These are phyloP conservation scores for Magallana ariakensis DNA, from an alignment of 1,140 invertebrate species.

Conservation along the genomic window DNA sequence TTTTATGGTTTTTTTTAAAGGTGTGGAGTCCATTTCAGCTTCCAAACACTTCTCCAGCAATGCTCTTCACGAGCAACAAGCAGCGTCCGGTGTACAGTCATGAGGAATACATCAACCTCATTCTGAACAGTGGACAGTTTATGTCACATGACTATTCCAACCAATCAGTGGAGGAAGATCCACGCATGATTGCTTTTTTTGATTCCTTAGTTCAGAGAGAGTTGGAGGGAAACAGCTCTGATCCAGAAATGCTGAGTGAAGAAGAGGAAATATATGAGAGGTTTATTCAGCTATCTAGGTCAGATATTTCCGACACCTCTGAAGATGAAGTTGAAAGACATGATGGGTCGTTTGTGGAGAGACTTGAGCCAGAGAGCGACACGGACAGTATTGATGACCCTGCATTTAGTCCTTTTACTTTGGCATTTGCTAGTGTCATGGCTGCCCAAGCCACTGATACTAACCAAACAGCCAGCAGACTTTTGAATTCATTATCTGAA, in stretches of 20 bases:
- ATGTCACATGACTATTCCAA: slow-evolving; percentile 84
- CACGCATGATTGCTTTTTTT: slow-evolving; percentile 97
- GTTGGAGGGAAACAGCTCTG: slow-evolving; percentile 84
- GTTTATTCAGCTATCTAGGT: slow-evolving; percentile 66
- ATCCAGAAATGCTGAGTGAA: slow-evolving; percentile 67
- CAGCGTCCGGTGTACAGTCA: slow-evolving; percentile 90
- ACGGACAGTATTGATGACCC: slow-evolving; percentile 50
- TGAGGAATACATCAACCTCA: slow-evolving; percentile 91
- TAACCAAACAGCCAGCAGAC: slow-evolving; percentile 32
- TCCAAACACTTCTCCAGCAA: slow-evolving; percentile 44
- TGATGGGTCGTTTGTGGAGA: slow-evolving; percentile 43
- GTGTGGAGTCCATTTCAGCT: slow-evolving; percentile 89
- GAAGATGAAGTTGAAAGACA: slow-evolving; percentile 13
- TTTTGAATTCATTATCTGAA: slow-evolving; percentile 2
- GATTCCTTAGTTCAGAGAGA: slow-evolving; percentile 95
- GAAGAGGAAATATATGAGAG: slow-evolving; percentile 73
- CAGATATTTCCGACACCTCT: slow-evolving; percentile 57
- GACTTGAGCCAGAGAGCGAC: slow-evolving; percentile 5
- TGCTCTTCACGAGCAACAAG: background rate
- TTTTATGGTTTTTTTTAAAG: slow-evolving; percentile 77
- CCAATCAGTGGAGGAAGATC: slow-evolving; percentile 92
- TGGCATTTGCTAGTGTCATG: slow-evolving; percentile 75
- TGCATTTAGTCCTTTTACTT: slow-evolving; percentile 72
- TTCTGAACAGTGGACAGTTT: slow-evolving; percentile 87
- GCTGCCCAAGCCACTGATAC: slow-evolving; percentile 62